Evolutionary conservation across 2,113 vertebrate genomes (phyloP), one percentile per base, ranked within the genome.

Genomic region (Sula dactylatra): DNA sequence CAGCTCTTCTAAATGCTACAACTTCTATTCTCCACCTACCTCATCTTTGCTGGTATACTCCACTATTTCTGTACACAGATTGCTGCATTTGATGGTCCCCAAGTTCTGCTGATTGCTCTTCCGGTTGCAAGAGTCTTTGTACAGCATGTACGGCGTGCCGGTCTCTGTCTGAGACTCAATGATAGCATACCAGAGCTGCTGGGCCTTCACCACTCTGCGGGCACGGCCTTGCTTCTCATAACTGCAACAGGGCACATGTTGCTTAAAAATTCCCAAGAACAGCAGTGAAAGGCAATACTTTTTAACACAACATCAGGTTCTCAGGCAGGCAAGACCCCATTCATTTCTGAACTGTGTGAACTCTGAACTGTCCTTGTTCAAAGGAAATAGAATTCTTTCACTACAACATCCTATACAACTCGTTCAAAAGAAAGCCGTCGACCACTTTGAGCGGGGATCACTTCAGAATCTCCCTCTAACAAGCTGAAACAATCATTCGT

Each of bases 61-160:
- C 61, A 99, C 99, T 1, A 99, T 98, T 93, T 99, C 99, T 0
- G 99, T 99, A 93, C 99, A 99, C 72, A 99, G 97, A 66, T 99
- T 99, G 98, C 99, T 99, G 97, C 98, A 99, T 66, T 99, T 99
- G 96, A 99, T 99, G 91, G 99, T 99, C 34, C 99, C 99, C 96
- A 99, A 97, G 94, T 99, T 99, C 98, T 99, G 99, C 97, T 99
- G 99, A 93, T 99, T 99, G 98, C 99, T 99, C 97, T 99, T 99
- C 78, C 99, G 95, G 58, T 99, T 99, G 97, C 99, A 99, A 47
- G 99, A 99, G 45, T 99, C 99, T 91, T 99, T 99, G 97, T 99
- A 99, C 17, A 99, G 98, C 99, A 99, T 99, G 97, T 99, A 99
- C 0, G 99, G 99, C 0, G 99, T 99, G 4, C 99, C 99, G 0